phyloP scores from a whole-genome alignment of 1,140 invertebrate genomes.

The Drosophila melanogaster region DNA sequence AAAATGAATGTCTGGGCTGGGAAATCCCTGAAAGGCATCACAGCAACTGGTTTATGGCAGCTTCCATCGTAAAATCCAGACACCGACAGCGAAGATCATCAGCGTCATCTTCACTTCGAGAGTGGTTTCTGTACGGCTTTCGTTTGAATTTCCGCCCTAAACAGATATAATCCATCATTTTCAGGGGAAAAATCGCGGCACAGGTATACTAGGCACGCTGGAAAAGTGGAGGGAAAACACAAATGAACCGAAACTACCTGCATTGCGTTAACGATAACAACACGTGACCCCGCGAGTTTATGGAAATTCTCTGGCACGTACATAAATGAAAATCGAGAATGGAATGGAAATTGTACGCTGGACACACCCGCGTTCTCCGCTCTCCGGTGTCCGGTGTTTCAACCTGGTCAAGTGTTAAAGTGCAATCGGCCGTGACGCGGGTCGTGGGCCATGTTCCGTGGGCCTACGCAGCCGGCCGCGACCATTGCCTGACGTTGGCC shows the following conservation, averaged over 20 bases:
- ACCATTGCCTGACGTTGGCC: constrained; percentile 63
- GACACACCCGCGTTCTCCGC: constrained; percentile 46
- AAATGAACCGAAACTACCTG: constrained; percentile 66
- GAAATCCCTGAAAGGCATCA: constrained; percentile 26
- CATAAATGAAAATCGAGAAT: constrained; percentile 33
- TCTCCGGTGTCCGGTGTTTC: constrained; percentile 33
- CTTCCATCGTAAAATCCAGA: constrained; percentile 55
- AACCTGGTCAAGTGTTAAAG: constrained; percentile 78
- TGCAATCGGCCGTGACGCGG: constrained; percentile 74
- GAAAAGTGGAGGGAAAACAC: constrained; percentile 33
- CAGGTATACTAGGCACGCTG: constrained; percentile 53
- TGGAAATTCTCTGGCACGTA: constrained; percentile 24
- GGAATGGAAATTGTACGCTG: constrained; percentile 30
- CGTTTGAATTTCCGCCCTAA: constrained; percentile 69
- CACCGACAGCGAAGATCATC: constrained; percentile 46
- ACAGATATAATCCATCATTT: constrained; percentile 68
- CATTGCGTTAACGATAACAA: constrained; percentile 62
- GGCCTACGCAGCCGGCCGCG: constrained; percentile 50
- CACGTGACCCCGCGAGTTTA: constrained; percentile 67
- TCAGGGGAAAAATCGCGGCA: constrained; percentile 62
- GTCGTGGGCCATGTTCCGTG: constrained; percentile 20
- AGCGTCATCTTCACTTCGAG: constrained; percentile 34
- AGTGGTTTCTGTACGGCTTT: constrained; percentile 37
- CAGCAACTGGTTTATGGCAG: constrained; percentile 66
- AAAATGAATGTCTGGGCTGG: constrained; percentile 12